Base-by-base conservation (phyloP, 2,888 invertebrate genomes). In the Rosalia funebris region DNA sequence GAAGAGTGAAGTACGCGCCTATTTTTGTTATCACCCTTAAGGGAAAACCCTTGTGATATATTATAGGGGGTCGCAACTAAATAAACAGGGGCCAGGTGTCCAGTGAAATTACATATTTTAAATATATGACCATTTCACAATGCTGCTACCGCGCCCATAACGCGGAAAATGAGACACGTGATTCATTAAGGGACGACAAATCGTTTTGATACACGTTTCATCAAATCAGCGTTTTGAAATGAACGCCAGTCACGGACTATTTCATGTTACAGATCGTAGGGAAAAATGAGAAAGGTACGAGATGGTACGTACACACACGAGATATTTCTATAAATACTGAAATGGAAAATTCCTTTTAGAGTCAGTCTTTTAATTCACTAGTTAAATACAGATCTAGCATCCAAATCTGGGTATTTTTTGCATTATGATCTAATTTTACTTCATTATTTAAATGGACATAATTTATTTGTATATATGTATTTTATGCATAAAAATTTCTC, bases 91-190 rank as follows among this genome's bases (percentile, higher is more conserved):
- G 32, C 53, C 53, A 53, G 53, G 42, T 53, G 53, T 42, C 31
- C 42, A 50, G 25, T 39, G 17, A 15, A 50, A 25, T 36, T 37
- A 39, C 37, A 16, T 42, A 31, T 42, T 11, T 42, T n/a, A 42
- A 42, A 52, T 31, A 37, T 25, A 53, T 17, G 42, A 42, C 53
- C 10, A 11, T 42, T 53, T 53, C 31, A 53, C 53, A 53, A 17
- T 53, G 15, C 53, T n/a, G n/a, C n/a, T n/a, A n/a, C n/a, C 53
- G 17, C 53, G 42, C 53, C 53, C 53, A 15, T 17, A 9, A 53
- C 16, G 42, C 32, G 17, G 53, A 9, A 39, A 53, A 53, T 32
- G 12, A 41, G 41, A 7, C 53, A 53, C 53, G 42, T 53, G 53
- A 9, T 31, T 31, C 31, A 42, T 42, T 41, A 42, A 31, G 41